These are phyloP conservation scores for Calameuta filiformis DNA, from an alignment of 2,888 invertebrate species.

Conservation along the genomic window DNA sequence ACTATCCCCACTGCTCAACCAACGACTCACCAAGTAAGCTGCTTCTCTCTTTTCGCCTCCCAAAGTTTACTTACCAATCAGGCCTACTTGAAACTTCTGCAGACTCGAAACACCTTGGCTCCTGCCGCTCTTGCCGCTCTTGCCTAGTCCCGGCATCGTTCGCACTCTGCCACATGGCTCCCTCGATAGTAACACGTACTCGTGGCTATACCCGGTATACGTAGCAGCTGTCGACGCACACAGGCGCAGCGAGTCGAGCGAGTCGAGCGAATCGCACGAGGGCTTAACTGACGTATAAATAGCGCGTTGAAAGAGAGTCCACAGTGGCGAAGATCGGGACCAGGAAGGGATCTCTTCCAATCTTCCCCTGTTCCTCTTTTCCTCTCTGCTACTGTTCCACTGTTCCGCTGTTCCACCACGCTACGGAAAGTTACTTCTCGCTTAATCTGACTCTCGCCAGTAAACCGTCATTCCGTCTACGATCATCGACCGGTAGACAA, in stretches of 20 bases:
- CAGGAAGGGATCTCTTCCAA: constrained; percentile 27
- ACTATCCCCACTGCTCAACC: constrained; percentile 37
- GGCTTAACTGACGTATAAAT: constrained; percentile 54
- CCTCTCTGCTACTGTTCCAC: too few species aligned
- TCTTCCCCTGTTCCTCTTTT: background rate
- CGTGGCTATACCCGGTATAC: background rate
- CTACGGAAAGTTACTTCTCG: background rate
- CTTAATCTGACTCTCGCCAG: background rate
- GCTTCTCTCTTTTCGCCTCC: constrained; percentile 9
- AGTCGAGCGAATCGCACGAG: constrained; percentile 25
- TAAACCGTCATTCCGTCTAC: background rate
- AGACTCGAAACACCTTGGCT: background rate
- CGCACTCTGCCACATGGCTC: background rate
- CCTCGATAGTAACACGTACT: background rate
- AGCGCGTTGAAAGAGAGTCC: constrained; percentile 50
- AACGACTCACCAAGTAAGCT: constrained; percentile 50
- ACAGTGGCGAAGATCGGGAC: constrained; percentile 36
- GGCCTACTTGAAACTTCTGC: background rate
- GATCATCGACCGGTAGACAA: background rate
- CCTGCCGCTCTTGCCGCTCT: background rate
- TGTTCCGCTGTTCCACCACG: constrained; percentile 20
- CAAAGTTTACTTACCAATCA: background rate
- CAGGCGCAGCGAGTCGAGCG: background rate
- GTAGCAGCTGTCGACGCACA: background rate
- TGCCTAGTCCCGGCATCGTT: background rate